These are phyloP conservation scores for Nerophis ophidion DNA, from an alignment of 2,113 vertebrate genomes.

Conservation along the genomic window DNA sequence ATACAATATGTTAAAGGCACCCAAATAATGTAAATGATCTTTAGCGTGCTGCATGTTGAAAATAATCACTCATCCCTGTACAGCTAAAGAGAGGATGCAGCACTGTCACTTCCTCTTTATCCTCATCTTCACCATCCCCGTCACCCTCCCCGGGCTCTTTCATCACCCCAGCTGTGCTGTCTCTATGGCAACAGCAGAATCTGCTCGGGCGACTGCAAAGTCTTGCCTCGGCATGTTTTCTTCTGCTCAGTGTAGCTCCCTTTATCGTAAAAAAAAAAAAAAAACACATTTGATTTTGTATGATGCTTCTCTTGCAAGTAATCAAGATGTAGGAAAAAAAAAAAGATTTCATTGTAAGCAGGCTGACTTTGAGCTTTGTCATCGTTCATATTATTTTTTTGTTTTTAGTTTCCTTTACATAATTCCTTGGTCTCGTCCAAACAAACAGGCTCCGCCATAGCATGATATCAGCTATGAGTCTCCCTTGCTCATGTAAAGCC, in stretches of 20 bases:
- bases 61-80: neutral
- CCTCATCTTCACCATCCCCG: slow-evolving; percentile 39
- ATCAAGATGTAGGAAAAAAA: slow-evolving; percentile 10
- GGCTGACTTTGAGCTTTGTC: slow-evolving; percentile 3
- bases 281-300: slow-evolving; percentile 29
- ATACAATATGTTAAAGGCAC: no score
- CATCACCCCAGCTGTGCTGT: slow-evolving; percentile 51
- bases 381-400: neutral
- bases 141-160: slow-evolving; percentile 36
- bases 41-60: no score
- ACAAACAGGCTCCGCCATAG: neutral
- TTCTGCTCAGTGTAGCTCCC: slow-evolving; percentile 20
- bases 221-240: slow-evolving; percentile 41
- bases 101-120: slow-evolving; percentile 3
- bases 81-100: neutral
- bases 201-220: slow-evolving; percentile 37
- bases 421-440: neutral
- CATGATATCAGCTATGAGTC: slow-evolving; percentile 10
- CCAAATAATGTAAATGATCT: no score
- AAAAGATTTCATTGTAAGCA: slow-evolving; percentile 27
- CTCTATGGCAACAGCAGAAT: slow-evolving; percentile 69
- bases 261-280: slow-evolving; percentile 18
- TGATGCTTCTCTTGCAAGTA: slow-evolving; percentile 13
- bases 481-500: slow-evolving; percentile 30
- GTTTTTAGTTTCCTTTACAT: no score